These are phyloP conservation scores for Drosophila sordidapex DNA, from an alignment of 2,888 invertebrate genomes.

Conservation along the genomic window DNA sequence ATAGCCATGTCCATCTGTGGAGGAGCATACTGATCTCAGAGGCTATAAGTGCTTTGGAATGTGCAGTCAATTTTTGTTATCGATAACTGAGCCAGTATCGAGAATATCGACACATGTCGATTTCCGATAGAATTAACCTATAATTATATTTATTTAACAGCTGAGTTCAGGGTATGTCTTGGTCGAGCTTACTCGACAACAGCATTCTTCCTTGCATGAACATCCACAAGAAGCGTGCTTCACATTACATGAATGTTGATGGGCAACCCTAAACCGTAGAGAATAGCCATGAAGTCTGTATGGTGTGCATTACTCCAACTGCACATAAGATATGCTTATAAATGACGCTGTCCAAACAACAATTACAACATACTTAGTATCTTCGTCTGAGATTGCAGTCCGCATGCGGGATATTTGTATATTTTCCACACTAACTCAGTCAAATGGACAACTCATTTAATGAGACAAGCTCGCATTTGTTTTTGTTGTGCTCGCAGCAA, in stretches of 20 bases:
- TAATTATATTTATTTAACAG: not conserved
- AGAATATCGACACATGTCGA: not conserved
- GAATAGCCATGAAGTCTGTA: not conserved
- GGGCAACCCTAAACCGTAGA: not conserved
- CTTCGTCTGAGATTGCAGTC: not conserved
- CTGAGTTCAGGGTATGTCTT: not conserved
- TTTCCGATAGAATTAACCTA: not conserved
- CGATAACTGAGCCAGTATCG: not conserved
- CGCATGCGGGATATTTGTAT: not conserved
- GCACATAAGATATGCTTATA: not conserved
- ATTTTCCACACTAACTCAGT: not conserved
- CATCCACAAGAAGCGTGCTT: not conserved
- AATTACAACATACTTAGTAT: not conserved
- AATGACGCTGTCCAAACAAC: not conserved
- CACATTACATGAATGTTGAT: not conserved
- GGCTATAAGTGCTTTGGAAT: not conserved
- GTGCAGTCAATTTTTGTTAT: not conserved
- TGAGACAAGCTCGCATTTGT: too few species aligned
- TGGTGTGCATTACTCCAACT: not conserved
- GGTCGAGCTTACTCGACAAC: not conserved
- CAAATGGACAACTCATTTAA: constrained; percentile 6
- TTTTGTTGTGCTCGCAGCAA: not conserved
- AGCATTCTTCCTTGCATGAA: not conserved
- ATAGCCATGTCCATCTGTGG: not conserved
- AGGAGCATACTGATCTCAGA: not conserved